phyloP scores from a whole-genome alignment of 2,113 vertebrate genomes.

The Uria aalge region DNA sequence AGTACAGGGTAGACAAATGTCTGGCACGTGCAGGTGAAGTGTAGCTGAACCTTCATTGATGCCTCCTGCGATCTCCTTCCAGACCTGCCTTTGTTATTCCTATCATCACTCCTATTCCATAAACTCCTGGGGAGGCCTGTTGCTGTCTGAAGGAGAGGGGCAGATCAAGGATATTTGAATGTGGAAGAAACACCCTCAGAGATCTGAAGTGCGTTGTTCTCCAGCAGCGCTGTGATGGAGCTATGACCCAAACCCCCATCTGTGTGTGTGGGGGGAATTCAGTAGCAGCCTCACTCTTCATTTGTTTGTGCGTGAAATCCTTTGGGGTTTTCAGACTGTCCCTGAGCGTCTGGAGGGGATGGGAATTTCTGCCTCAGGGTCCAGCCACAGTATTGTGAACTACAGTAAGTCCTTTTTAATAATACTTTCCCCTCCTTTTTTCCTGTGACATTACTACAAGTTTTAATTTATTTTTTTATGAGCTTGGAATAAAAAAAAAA shows the following conservation, averaged over 20 bases:
- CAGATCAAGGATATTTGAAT: not conserved
- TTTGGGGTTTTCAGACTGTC: not conserved
- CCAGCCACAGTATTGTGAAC: not conserved
- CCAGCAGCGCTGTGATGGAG: fast-evolving
- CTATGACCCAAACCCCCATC: not conserved
- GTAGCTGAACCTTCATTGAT: not conserved
- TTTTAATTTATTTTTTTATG: not conserved
- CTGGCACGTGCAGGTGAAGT: fast-evolving
- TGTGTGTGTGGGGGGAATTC: not conserved
- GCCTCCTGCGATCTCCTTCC: not conserved
- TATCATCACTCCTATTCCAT: not conserved
- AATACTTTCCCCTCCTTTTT: not conserved
- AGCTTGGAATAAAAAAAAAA: not conserved
- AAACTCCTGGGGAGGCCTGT: not conserved
- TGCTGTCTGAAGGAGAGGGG: not conserved
- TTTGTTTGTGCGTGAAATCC: not conserved
- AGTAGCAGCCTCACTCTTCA: not conserved
- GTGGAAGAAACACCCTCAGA: not conserved
- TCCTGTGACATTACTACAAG: not conserved
- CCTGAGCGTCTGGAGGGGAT: not conserved
- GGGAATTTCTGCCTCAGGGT: not conserved
- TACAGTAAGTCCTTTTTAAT: not conserved
- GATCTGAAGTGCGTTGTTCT: not conserved
- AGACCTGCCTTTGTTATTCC: not conserved
- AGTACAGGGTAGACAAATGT: not conserved